Evolutionary conservation across 1,140 invertebrate genomes (phyloP).

Genomic region (Chymomyza costata): DNA sequence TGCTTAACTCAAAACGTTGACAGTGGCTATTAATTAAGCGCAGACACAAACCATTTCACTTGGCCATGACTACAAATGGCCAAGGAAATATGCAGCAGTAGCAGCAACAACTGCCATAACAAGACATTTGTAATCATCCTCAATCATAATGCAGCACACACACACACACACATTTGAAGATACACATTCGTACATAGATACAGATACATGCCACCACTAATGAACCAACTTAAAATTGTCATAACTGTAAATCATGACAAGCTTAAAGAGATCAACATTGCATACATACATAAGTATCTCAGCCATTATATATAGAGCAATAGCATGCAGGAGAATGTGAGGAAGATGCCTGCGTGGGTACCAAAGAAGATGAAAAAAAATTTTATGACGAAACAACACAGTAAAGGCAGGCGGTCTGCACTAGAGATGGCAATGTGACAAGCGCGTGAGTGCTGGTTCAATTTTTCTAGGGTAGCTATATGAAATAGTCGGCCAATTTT

Average conservation of each 20-base stretch:
- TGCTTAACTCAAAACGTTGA: conserved; percentile 48
- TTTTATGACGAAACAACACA: too few relatives aligned
- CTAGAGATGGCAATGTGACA: too few relatives aligned
- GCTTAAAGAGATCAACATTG: conserved; percentile 56
- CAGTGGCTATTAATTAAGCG: too few relatives aligned
- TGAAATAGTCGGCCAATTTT: too few relatives aligned
- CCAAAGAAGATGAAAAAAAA: conserved; percentile 1
- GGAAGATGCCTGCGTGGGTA: too few relatives aligned
- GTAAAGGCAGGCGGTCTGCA: too few relatives aligned
- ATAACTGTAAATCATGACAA: conserved; percentile 68
- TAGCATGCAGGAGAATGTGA: conserved; percentile 21
- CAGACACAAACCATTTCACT: too few relatives aligned
- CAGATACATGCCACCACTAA: conserved; percentile 38
- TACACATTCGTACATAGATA: too few relatives aligned
- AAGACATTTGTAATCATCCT: conserved; percentile 68
- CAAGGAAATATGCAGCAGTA: conserved; percentile 44
- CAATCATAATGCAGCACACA: conserved; percentile 56
- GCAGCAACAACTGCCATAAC: conserved; percentile 48
- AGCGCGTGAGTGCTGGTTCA: too few relatives aligned
- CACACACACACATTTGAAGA: neutral
- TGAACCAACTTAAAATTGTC: conserved; percentile 70
- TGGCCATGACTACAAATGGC: conserved; percentile 32
- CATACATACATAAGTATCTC: conserved; percentile 29
- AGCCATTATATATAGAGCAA: conserved; percentile 64
- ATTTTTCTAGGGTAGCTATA: too few relatives aligned